Evolutionary conservation across 2,888 invertebrate species (phyloP), one percentile per base, ranked within the genome.

Genomic region (Embidobia sp.): DNA sequence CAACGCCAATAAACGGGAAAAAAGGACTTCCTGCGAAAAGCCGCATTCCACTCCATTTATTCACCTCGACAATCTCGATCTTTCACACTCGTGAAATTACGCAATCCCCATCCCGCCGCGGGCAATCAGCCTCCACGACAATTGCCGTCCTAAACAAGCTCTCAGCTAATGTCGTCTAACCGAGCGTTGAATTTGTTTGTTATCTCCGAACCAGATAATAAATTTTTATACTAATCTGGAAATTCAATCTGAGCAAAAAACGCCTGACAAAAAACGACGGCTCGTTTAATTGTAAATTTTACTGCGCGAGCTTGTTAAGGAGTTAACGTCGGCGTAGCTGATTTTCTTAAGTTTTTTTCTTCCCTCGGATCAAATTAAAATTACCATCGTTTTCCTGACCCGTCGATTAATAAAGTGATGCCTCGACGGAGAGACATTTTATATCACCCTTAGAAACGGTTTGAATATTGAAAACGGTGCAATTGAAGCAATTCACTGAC

Each of bases 81-180:
- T 72, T 72, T 72, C 49, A 57, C 63, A 72, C 63, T 57, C 55
- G 40, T 35, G 44, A 72, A 72, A 72, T 55, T 72, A 72, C 72
- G 72, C 48, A 72, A 72, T 57, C 63, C 63, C 46, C 48, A 61
- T 37, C 11, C 53, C 61, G 48, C 3, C 40, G 7, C 44, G 63
- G 44, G 53, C 48, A 72, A 72, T 63, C 63, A 63, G 29, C n/a
- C 61, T 72, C 19, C 3, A 40, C 29, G 35, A 72, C 72, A 72
- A 63, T 55, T 63, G 37, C 11, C 51, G 15, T 49, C 35, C 70
- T 53, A 53, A 72, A 72, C 46, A 72, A 55, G 19, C 48, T 42
- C 26, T 19, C 44, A 18, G 8, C 42, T 49, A 53, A 42, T 6
- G 40, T 42, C 5, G 19, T 11, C 13, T 51, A 53, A 40, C 40